Percentiles rank a stretch among this genome's conserved stretches.
Conservation (phyloP, 2,797 vertebrate genomes). For the Moxostoma hubbsi region DNA sequence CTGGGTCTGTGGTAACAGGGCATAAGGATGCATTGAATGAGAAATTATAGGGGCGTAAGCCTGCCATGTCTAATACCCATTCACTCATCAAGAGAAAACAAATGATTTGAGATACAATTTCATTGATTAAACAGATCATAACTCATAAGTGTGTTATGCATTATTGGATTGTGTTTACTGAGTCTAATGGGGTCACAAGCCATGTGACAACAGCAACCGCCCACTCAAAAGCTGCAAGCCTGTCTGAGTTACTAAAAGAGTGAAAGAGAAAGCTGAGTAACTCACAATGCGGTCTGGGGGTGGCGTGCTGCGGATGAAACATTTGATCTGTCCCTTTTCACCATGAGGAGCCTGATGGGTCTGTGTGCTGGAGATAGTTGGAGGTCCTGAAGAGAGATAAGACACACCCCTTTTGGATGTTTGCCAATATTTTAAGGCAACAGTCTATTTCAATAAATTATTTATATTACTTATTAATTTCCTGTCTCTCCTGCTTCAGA, state of each 20-base stretch:
- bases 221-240: constrained; percentile 42
- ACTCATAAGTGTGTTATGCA: constrained; percentile 36
- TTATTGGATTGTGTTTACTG: constrained; percentile 54
- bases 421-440: background rate
- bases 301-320: constrained; percentile 96
- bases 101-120: constrained; percentile 56
- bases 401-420: background rate
- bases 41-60: constrained; percentile 61
- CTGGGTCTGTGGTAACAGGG: constrained; percentile 69
- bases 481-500: background rate
- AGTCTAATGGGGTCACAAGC: constrained; percentile 57
- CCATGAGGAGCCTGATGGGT: constrained; percentile 96
- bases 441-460: background rate
- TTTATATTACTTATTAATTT: background rate
- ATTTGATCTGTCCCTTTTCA: constrained; percentile 98
- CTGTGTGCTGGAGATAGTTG: constrained; percentile 98
- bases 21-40: constrained; percentile 68
- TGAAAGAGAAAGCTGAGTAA: constrained; percentile 58
- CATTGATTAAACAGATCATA: constrained; percentile 47
- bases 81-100: constrained; percentile 60
- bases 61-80: constrained; percentile 55
- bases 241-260: constrained; percentile 19
- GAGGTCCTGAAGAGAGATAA: constrained; percentile 83
- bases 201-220: constrained; percentile 41
- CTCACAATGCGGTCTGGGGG: constrained; percentile 97